Base-by-base conservation (phyloP, 1,140 invertebrate species). In the Drosophila kikkawai region DNA sequence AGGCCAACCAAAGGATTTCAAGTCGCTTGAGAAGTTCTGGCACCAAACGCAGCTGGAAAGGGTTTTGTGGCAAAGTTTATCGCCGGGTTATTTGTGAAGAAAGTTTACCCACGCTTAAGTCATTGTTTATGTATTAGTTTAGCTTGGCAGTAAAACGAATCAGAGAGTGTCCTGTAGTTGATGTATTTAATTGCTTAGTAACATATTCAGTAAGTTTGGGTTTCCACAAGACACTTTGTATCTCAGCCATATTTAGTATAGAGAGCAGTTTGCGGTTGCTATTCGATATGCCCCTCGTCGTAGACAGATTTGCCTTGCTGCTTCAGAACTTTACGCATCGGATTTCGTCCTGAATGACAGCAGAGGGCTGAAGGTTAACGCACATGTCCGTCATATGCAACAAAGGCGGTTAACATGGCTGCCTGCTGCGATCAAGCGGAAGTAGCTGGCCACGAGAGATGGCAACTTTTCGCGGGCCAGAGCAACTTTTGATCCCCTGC, bases 391-490 rank as follows among this genome's bases (percentile, higher is more conserved):
- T 73, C 73, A 63, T 19, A 26, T 63, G 50, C 42, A 75, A 37
- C 34, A 65, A 64, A 75, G 47, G 70, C 64, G 51, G 51, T 48
- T 42, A 48, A 63, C 42, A 45, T 39, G 58, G 39, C 65, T 32
- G 47, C 6, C 17, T 15, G 55, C 44, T 75, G 83, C 79, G 71
- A 69, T 82, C 83, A 67, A 60, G 71, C 83, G 83, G 83, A 86
- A 77, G 75, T 67, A 39, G 73, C 60, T 56, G 56, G 42, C 48
- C 39, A 15, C 58, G 36, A 64, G 73, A 65, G 67, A 42, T 75
- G 51, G 26, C 19, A 79, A 77, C 67, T 79, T 85, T 64, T 61
- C 17, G 67, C 63, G 75, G 53, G 19, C 36, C 41, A 13, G 34
- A 13, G 3, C n/a, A 69, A 83, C 55, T 68, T 78, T 81, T 48